Evolutionary conservation across 2,113 vertebrate genomes (phyloP), one percentile per base, ranked within the genome.

Genomic region (Heloderma charlesbogerti): DNA sequence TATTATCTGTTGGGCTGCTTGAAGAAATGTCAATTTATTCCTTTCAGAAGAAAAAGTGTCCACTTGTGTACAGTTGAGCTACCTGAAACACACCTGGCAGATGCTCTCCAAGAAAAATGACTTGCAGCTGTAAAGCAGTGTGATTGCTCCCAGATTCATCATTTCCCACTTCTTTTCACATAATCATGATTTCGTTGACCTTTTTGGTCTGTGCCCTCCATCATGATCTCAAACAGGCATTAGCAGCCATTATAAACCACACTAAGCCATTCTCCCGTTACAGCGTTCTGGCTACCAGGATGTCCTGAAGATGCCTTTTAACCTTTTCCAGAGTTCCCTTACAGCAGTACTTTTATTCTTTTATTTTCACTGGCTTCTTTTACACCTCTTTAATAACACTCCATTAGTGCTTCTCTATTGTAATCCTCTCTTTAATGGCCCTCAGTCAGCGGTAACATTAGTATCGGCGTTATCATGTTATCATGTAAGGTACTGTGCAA

Each of bases 101-200:
- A 93, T 25, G 27, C 57, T 51, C 87, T 89, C 81, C 71, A 82
- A 43, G 89, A 79, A 94, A 94, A 92, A 92, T 79, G 94, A 89
- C 92, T 93, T 91, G 77, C 67, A 93, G 83, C 34, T 82, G 86
- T 91, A 94, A 94, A 91, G 86, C 0, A 54, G 92, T 31, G 80
- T 75, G 91, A 94, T 77, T 93, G 6, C 83, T 93, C 90, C 89
- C 91, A 91, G 93, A 82, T 29, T 90, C 92, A 92, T 94, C 91
- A 90, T 89, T 94, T 94, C 87, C 91, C 89, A 95, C 88, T 91
- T 78, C 89, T 94, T 96, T 96, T 94, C 74, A 88, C 54, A 84
- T 92, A 92, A 93, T 84, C 81, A 1, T 93, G 34, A 89, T 95
- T 95, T 90, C 25, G 72, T 63, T 16, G 0, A 66, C 93, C 91